A percentile compares a stretch with the other conserved stretches of the same genome.
Conservation (phyloP, 2,888 invertebrate species). For the Troides aeacus region DNA sequence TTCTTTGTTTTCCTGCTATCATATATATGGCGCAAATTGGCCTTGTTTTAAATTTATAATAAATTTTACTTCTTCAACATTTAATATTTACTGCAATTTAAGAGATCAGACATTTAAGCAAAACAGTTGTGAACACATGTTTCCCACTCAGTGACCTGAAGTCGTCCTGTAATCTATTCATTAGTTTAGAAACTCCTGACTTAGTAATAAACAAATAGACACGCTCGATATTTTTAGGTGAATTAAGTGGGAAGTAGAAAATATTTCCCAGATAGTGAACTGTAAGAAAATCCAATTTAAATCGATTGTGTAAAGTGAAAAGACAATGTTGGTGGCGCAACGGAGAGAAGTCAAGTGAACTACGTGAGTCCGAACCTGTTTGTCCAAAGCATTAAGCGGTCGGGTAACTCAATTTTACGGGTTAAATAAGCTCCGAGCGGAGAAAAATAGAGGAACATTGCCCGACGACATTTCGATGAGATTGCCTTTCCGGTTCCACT, state of each 20-base stretch:
- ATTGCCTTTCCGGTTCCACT: conserved; percentile 29
- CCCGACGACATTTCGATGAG: conserved; percentile 29
- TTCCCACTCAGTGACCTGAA: too few relatives aligned
- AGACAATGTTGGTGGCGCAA: conserved; percentile 24
- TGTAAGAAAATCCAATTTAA: conserved; percentile 17
- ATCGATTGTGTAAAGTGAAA: conserved; percentile 24
- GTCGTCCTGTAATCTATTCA: too few relatives aligned
- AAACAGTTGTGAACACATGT: too few relatives aligned
- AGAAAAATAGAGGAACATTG: conserved; percentile 33
- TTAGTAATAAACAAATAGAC: too few relatives aligned
- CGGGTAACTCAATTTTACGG: conserved; percentile 37
- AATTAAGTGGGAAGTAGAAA: background rate
- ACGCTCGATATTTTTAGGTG: too few relatives aligned
- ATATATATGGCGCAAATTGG: too few relatives aligned
- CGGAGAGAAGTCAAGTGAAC: conserved; percentile 25
- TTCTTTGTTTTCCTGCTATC: too few relatives aligned
- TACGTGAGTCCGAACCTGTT: conserved; percentile 33
- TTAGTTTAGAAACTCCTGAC: too few relatives aligned
- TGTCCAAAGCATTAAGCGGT: conserved; percentile 35
- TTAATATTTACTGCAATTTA: too few relatives aligned
- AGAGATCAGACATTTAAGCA: too few relatives aligned
- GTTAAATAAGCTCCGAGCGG: conserved; percentile 32
- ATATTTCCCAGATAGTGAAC: background rate
- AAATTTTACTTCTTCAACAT: too few relatives aligned
- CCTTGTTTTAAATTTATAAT: too few relatives aligned